Conservation (phyloP, 2,113 vertebrate genomes). For the Larimichthys polyactis region DNA sequence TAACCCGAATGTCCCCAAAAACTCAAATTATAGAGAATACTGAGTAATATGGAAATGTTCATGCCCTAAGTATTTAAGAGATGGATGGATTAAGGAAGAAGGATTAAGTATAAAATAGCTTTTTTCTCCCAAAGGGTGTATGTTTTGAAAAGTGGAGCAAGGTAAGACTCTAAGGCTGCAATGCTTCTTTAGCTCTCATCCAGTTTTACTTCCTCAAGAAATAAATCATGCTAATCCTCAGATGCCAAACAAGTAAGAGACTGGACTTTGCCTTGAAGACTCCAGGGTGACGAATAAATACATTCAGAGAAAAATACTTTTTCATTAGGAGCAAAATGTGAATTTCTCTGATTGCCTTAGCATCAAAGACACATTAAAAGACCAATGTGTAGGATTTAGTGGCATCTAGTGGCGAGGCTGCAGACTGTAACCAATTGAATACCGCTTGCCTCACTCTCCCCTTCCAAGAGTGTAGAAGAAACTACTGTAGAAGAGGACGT, state of each 20-base stretch:
- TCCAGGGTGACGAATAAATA: constrained; percentile 36
- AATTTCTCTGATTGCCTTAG: constrained; percentile 28
- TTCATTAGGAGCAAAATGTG: constrained; percentile 19
- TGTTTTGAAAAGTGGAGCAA: constrained; percentile 21
- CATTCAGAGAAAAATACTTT: constrained; percentile 14
- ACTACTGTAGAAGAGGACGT: too few species aligned
- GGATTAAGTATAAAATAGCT: constrained; percentile 3
- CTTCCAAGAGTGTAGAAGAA: too few species aligned
- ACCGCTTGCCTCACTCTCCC: too few species aligned
- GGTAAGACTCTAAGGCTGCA: constrained; percentile 5
- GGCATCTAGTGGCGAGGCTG: too few species aligned
- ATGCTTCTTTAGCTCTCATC: constrained; percentile 27
- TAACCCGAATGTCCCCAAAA: too few species aligned
- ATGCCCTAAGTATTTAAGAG: constrained; percentile 12
- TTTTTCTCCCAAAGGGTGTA: neutral
- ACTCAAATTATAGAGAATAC: neutral
- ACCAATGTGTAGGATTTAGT: too few species aligned
- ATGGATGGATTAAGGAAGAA: constrained; percentile 11
- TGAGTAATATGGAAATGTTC: neutral
- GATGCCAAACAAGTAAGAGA: constrained; percentile 44
- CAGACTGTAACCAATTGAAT: too few species aligned
- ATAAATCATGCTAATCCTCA: constrained; percentile 69
- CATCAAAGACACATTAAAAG: constrained; percentile 3
- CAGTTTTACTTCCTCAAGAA: constrained; percentile 55
- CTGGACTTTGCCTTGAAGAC: constrained; percentile 45